These are phyloP conservation scores for Paracanthobrama guichenoti DNA, from an alignment of 2,113 vertebrate genomes.

Conservation along the genomic window DNA sequence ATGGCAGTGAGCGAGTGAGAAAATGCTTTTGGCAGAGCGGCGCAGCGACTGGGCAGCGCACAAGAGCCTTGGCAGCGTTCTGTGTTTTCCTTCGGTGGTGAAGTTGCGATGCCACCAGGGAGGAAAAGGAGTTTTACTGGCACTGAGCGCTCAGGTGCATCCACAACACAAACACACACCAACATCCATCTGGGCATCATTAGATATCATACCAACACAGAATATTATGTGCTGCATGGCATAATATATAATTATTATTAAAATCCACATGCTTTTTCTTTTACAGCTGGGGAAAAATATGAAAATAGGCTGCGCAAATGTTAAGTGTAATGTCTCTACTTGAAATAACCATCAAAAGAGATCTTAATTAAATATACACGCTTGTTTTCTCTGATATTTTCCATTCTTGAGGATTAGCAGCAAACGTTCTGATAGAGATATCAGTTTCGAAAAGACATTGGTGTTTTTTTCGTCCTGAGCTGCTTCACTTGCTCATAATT, in stretches of 20 bases:
- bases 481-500: slow-evolving; percentile 51
- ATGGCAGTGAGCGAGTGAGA: slow-evolving; percentile 39
- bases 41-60: slow-evolving; percentile 33
- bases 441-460: not conserved
- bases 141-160: slow-evolving; percentile 40
- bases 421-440: slow-evolving; percentile 24
- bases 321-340: not conserved
- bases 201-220: slow-evolving; percentile 28
- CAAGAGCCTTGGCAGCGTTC: slow-evolving; percentile 42
- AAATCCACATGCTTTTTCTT: not conserved
- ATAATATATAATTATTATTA: slow-evolving; percentile 21
- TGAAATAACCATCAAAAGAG: not conserved
- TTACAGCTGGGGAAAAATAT: not conserved
- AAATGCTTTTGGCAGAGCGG: slow-evolving; percentile 41
- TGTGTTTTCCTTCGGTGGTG: slow-evolving; percentile 40
- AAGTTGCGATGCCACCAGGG: slow-evolving; percentile 23
- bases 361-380: not conserved
- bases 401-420: not conserved
- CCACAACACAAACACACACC: slow-evolving; percentile 34
- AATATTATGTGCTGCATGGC: not conserved
- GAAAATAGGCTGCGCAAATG: not conserved
- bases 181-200: slow-evolving; percentile 40
- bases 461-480: slow-evolving; percentile 1
- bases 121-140: slow-evolving; percentile 48
- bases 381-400: slow-evolving; percentile 8